Percentiles rank a stretch among this genome's conserved stretches.
phyloP scores from a whole-genome alignment of 2,797 vertebrate species.

The Neopelma chrysocephalum region DNA sequence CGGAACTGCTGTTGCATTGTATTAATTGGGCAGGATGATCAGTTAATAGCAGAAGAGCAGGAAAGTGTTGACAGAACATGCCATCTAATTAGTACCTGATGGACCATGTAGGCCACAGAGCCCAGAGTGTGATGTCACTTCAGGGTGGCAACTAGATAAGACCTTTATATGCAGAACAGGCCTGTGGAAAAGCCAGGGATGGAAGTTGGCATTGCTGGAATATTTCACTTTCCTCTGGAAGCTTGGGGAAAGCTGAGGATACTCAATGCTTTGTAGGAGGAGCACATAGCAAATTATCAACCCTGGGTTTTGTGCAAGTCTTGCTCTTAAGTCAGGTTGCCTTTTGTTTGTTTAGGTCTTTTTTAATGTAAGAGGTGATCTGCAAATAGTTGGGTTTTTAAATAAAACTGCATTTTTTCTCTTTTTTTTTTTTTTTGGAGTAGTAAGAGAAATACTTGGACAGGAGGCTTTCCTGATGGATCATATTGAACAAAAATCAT shows the following conservation, averaged over 20 bases:
- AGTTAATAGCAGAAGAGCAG: conserved; percentile 75
- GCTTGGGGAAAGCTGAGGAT: not conserved
- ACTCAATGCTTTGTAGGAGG: not conserved
- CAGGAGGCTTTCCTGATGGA: not conserved
- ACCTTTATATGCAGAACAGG: conserved; percentile 19
- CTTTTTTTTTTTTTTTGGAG: not conserved
- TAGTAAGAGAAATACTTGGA: not conserved
- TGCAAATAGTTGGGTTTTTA: not conserved
- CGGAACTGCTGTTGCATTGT: conserved; percentile 38
- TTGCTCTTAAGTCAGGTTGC: not conserved
- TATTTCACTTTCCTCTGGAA: not conserved
- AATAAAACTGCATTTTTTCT: not conserved
- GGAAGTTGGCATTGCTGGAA: not conserved
- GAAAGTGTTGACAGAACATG: conserved; percentile 77
- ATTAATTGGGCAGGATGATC: conserved; percentile 77
- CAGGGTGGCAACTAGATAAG: conserved; percentile 18
- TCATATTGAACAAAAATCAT: not conserved
- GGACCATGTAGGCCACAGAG: conserved; percentile 71
- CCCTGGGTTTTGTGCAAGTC: not conserved
- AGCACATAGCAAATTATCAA: accelerated
- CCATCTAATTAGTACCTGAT: conserved; percentile 77
- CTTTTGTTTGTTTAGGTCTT: not conserved
- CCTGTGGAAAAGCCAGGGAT: conserved; percentile 29
- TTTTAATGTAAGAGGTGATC: not conserved
- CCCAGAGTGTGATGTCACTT: conserved; percentile 37